These are phyloP conservation scores for Bombus turneri DNA, from an alignment of 1,140 invertebrate genomes.

Conservation along the genomic window DNA sequence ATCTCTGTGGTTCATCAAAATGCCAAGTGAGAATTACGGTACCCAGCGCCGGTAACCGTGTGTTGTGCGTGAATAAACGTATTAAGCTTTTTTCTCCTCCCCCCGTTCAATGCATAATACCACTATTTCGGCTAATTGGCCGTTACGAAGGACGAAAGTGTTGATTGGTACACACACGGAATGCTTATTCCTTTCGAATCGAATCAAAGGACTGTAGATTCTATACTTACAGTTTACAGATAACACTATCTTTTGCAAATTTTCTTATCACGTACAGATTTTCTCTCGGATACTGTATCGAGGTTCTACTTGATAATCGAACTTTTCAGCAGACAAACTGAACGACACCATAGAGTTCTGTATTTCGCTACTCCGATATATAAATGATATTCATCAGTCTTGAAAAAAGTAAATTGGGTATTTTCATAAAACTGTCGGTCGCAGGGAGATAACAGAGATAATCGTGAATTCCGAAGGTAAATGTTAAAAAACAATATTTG, in stretches of 20 bases:
- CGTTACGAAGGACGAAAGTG: not conserved
- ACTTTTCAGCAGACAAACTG: not conserved
- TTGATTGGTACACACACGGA: not conserved
- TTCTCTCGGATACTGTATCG: no score
- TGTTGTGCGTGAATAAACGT: slow-evolving; percentile 8
- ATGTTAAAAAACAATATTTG: no score
- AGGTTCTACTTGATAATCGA: not conserved
- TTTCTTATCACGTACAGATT: no score
- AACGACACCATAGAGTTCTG: not conserved
- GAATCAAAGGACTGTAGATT: no score
- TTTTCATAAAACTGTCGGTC: not conserved
- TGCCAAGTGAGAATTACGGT: slow-evolving; percentile 17
- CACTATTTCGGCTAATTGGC: not conserved
- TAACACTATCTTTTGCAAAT: no score
- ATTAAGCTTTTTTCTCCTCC: not conserved
- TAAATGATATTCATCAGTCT: not conserved
- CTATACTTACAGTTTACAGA: no score
- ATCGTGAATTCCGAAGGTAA: no score
- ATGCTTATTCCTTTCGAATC: slow-evolving; percentile 2
- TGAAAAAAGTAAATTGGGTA: not conserved
- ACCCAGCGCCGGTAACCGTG: not conserved
- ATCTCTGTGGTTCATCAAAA: slow-evolving; percentile 26
- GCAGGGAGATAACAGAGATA: not conserved
- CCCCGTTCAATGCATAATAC: not conserved
- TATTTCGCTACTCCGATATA: not conserved